Base-by-base conservation (phyloP, 2,888 invertebrate species). In the Operophtera brumata region DNA sequence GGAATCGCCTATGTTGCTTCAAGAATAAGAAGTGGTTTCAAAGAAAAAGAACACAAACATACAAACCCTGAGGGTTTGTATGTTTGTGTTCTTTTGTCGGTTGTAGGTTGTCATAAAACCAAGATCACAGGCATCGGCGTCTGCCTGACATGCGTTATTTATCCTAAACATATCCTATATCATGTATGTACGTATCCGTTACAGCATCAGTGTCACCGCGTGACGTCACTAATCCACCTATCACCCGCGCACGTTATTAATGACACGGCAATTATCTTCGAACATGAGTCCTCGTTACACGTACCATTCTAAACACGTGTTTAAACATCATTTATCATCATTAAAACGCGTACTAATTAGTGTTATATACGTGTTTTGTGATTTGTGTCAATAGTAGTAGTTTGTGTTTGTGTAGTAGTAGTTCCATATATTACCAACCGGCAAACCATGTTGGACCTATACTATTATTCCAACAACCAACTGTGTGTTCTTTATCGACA, bases 231-330 rank as follows among this genome's bases (percentile, higher is more conserved):
- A 82, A 80, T 81, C 75, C 69, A 71, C 65, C 71, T 77, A 73
- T 75, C 75, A 77, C 75, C 74, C 76, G 77, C 71, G 70, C 68
- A 56, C 55, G 78, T 80, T 82, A 85, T 86, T 83, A 84, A 86
- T 83, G 80, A 73, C 62, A 60, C 62, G 66, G 78, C 84, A 84
- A 84, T 86, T 82, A 85, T 81, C 71, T 68, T 61, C 74, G 72
- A 76, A 77, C 69, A 69, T 68, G 71, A 69, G 66, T 67, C 67
- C 73, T 71, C 72, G 77, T 81, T 79, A 78, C 71, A 71, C 69
- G 69, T 75, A 74, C 68, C 71, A 75, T 68, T 77, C 73, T 76
- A 75, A 80, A 79, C 74, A 73, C 70, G 68, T 74, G 68, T 67
- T 74, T 71, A 72, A 75, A 77, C 66, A 75, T 72, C 75, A 80